Evolutionary conservation across 2,888 invertebrate species (phyloP), one percentile per base, ranked within the genome.

Genomic region (Ochropleura leucogaster): DNA sequence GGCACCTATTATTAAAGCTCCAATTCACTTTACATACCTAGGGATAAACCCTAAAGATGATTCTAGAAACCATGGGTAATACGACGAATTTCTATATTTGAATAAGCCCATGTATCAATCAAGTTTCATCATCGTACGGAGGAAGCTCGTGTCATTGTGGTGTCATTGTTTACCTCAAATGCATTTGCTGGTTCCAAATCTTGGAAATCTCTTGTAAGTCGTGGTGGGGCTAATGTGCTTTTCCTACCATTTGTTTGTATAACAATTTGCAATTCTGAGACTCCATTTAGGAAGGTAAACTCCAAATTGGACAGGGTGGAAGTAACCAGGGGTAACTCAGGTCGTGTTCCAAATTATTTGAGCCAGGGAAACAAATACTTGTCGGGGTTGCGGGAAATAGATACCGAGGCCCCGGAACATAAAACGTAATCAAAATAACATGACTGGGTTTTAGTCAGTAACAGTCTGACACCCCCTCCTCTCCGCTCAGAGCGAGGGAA

Each of bases 141-240:
- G 75, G 83, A 79, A 83, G 60, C 40, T 51, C 55, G 62, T 75
- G 68, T 75, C 83, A 62, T 68, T 30, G 16, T 16, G 40, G 64
- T 44, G 46, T 51, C 30, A 55, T 44, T 71, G 70, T 79, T 83
- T 83, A 72, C 55, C 51, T 12, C 18, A 53, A 20, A n/a, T 57
- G 44, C 75, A 66, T 42, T 44, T 10, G 59, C 42, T 40, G 64
- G 44, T 55, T 83, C 62, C 42, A 51, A 64, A 82, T 69, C 62
- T 49, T 65, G 65, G 53, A 71, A 76, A 82, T 65, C 46, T 53
- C 53, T 82, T 64, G 49, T 44, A n/a, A 44, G n/a, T 62, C 44
- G 44, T 18, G 49, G 42, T 72, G 79, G 74, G 70, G 53, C 69
- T 44, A 68, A 59, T 72, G 68, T 42, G 53, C 30, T 79, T 72